Percentiles rank a stretch among this genome's conserved stretches.
phyloP scores from a whole-genome alignment of 2,888 invertebrate genomes.

The Limnephilus lunatus region DNA sequence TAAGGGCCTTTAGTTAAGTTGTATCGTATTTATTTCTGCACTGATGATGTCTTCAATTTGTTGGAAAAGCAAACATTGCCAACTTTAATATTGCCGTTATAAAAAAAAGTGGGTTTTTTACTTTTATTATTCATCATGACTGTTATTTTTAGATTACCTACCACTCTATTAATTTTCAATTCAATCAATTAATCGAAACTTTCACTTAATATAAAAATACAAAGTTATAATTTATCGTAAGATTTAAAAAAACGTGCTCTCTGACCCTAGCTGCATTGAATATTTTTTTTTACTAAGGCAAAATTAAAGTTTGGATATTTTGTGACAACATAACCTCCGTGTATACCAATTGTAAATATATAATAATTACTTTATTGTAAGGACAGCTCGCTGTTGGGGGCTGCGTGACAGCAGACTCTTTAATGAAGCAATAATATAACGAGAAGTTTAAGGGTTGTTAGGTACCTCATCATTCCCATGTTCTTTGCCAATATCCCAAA shows the following conservation, averaged over 20 bases:
- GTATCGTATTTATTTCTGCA: constrained; percentile 39
- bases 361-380: constrained; percentile 39
- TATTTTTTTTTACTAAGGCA: constrained; percentile 9
- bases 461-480: constrained; percentile 29
- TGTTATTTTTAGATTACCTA: too few species aligned
- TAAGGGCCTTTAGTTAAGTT: constrained; percentile 48
- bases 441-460: constrained; percentile 36
- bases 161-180: too few species aligned
- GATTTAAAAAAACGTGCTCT: not conserved
- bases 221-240: not conserved
- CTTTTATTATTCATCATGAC: too few species aligned
- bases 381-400: constrained; percentile 24
- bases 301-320: constrained; percentile 12
- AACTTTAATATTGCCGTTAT: constrained; percentile 19
- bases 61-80: not conserved
- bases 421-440: constrained; percentile 55
- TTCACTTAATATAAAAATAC: not conserved
- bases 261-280: not conserved
- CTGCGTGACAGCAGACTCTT: constrained; percentile 44
- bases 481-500: not conserved
- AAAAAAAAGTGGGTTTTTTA: not conserved
- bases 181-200: not conserved
- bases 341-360: constrained; percentile 66
- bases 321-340: constrained; percentile 50
- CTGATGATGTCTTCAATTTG: constrained; percentile 14